Base-by-base conservation (phyloP, 1,140 invertebrate species). In the Papilio xuthus region DNA sequence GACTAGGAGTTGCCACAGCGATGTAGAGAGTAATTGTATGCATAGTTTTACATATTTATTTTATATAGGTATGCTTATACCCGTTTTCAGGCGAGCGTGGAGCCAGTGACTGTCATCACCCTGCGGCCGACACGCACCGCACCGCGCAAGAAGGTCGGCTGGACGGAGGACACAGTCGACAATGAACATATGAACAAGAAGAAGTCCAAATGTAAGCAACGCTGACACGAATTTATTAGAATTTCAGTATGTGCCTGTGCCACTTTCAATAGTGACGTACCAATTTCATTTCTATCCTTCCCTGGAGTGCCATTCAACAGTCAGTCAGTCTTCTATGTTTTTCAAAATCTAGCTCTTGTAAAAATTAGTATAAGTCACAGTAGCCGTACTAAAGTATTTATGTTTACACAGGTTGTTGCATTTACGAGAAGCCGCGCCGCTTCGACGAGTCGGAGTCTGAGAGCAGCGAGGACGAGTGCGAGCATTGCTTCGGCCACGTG, bases 141-240 rank as follows among this genome's bases (percentile, higher is more conserved):
- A 88, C 95, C 95, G 50, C 95, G 95, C 81, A 97, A 97, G 53
- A 44, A 0, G 93, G 98, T 99, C 4, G 96, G 97, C 83, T 99
- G 98, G 97, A 96, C 96, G 37, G 96, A 96, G 77, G 97, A 96
- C 81, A 98, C 98, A 1, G 97, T 99, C 20, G 98, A 99, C 89
- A 99, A 99, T 94, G 98, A 99, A 94, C 93, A 98, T 88, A 96
- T 98, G 96, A 97, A 97, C 87, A 98, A 97, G 91, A 98, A 98
- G 92, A 99, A 99, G 93, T 98, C 98, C 74, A 99, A 98, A 95
- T 98, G 98, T 98, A 95, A 96, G 95, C 81, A 26, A 47, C 9
- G 1, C 1, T 9, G 2, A 60, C 10, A 60, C 23, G 32, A 37
- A 37, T 0, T 37, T 1, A 37, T 37, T n/a, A n/a, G n/a, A n/a